Percentiles rank a stretch among this genome's conserved stretches.
Conservation (phyloP, 2,888 invertebrate genomes). For the Pantelozetes paolii region DNA sequence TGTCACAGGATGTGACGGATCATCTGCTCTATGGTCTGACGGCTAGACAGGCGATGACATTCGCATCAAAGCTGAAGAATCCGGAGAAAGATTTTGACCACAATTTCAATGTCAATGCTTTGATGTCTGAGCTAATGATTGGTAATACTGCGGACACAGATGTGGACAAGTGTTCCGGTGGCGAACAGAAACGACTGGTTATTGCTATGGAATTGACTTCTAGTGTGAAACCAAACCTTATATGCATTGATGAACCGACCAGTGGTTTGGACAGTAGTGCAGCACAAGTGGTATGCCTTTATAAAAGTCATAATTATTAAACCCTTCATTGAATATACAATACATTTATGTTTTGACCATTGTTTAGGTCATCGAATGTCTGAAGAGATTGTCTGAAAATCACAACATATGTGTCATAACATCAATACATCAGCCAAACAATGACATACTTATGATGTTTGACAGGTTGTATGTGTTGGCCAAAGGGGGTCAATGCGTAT, state of each 20-base stretch:
- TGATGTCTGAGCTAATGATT: slow-evolving; percentile 3
- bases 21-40: background rate
- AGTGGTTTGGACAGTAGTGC: slow-evolving; percentile 20
- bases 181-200: slow-evolving; percentile 6
- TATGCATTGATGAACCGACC: slow-evolving; percentile 27
- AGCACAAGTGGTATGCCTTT: background rate
- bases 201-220: slow-evolving; percentile 18
- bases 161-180: background rate
- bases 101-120: background rate
- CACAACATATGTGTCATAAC: slow-evolving; percentile 31
- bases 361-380: slow-evolving; percentile 14
- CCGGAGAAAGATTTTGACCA: background rate
- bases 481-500: slow-evolving; percentile 11
- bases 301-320: background rate
- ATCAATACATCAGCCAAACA: slow-evolving; percentile 33
- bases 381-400: background rate
- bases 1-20: background rate
- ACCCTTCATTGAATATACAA: too few species aligned
- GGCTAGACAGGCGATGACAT: background rate
- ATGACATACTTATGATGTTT: background rate
- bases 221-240: background rate
- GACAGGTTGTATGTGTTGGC: slow-evolving; percentile 13
- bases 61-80: slow-evolving; percentile 12
- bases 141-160: background rate
- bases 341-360: too few species aligned